Conservation (phyloP, 2,113 vertebrate genomes). For the Pedionomus torquatus region DNA sequence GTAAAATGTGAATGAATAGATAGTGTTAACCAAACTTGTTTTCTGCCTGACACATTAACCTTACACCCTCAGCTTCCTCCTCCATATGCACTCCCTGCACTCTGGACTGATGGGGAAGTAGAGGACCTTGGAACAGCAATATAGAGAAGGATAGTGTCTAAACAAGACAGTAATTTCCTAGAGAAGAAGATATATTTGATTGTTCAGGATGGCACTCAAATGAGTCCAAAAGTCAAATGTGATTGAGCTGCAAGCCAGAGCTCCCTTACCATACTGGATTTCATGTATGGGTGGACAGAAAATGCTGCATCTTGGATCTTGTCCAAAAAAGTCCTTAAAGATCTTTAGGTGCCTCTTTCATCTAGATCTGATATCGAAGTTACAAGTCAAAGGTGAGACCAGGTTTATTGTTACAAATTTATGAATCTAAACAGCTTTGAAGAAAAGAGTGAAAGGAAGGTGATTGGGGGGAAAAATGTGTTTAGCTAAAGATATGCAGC, state of each 20-base stretch:
- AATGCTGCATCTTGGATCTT: neutral
- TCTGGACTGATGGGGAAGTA: neutral
- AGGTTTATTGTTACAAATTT: neutral
- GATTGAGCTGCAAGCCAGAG: neutral
- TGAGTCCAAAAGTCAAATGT: neutral
- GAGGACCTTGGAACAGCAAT: neutral
- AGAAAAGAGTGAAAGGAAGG: neutral
- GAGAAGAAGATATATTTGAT: neutral
- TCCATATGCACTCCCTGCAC: fast-evolving
- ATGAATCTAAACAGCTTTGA: neutral
- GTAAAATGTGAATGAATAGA: neutral
- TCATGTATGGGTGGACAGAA: neutral
- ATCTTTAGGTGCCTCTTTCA: neutral
- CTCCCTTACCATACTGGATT: neutral
- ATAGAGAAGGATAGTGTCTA: neutral
- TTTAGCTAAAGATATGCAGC: neutral
- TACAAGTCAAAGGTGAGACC: neutral
- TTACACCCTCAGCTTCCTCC: too few relatives aligned
- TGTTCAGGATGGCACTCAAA: neutral
- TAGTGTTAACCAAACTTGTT: neutral
- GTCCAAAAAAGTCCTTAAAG: neutral
- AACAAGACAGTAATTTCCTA: neutral
- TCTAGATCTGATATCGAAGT: neutral
- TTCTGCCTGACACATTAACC: neutral
- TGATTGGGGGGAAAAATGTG: neutral